A percentile compares a stretch with the other conserved stretches of the same genome.
Conservation (phyloP, 1,140 invertebrate genomes). For the roundworm (Caenorhabditis elegans) region WBcel235 BX284602.5:8258501-8259000, state of each 20-base stretch:
- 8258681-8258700: not conserved
- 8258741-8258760: constrained; percentile 3
- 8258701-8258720: not conserved
- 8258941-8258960: no score
- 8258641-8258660: not conserved
- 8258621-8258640: not conserved
- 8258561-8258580: not conserved
- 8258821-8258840: constrained; percentile 2
- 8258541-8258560: not conserved
- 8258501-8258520: not conserved
- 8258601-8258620: not conserved
- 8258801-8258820: not conserved
- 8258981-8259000: no score
- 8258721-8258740: not conserved
- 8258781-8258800: not conserved
- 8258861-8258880: not conserved
- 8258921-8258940: no score
- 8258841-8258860: not conserved
- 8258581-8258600: not conserved
- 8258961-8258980: no score
- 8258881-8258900: no score
- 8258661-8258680: not conserved
- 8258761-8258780: constrained; percentile 17
- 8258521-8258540: not conserved
- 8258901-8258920: no score